Percentiles rank a stretch among this genome's conserved stretches.
These are phyloP conservation scores for Sebastes dallii DNA, from an alignment of 2,797 vertebrate genomes.

Conservation along the genomic window DNA sequence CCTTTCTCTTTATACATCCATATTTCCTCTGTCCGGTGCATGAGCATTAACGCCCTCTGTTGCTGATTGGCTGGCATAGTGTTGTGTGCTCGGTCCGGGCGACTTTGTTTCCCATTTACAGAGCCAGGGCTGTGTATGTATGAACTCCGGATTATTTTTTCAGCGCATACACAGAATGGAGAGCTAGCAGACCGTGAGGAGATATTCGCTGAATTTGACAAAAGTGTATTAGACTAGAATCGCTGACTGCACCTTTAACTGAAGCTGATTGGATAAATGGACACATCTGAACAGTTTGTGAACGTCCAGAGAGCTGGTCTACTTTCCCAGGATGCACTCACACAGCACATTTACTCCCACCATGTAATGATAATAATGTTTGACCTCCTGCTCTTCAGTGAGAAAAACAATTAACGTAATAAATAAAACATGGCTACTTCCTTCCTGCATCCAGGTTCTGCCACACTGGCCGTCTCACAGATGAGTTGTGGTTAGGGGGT, in stretches of 20 bases:
- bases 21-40: not conserved
- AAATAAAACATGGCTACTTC: not conserved
- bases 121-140: not conserved
- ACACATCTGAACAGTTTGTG: not conserved
- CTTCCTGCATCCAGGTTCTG: conserved; percentile 56
- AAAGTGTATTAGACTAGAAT: not conserved
- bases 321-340: not conserved
- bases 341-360: not conserved
- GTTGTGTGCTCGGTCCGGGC: not conserved
- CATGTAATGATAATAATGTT: not conserved
- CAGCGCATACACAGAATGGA: not conserved
- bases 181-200: not conserved
- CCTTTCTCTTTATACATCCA: not conserved
- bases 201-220: not conserved
- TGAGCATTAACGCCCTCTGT: not conserved
- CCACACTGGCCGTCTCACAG: conserved; percentile 50
- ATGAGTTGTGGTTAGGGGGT: conserved; percentile 61
- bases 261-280: not conserved
- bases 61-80: not conserved
- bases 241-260: not conserved
- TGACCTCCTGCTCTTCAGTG: not conserved
- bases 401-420: not conserved
- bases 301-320: not conserved
- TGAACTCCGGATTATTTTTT: not conserved
- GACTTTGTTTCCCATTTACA: not conserved